Base-by-base conservation (phyloP, 2,888 invertebrate species). In the Agrypnus murinus region DNA sequence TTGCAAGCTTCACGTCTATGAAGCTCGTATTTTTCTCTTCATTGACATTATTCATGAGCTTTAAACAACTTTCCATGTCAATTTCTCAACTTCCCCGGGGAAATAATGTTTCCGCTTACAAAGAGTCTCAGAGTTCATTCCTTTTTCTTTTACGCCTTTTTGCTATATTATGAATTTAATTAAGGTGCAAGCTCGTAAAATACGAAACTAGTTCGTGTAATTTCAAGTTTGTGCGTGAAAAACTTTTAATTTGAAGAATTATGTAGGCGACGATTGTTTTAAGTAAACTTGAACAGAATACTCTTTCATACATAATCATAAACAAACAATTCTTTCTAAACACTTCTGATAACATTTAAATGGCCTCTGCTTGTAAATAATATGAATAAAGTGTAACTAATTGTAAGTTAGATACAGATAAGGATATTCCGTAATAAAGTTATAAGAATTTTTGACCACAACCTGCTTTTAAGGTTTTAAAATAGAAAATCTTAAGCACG, bases 61-160 rank as follows among this genome's bases (percentile, higher is more conserved):
- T 77, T 78, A 80, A 80, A 81, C 77, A 80, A 81, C 78, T 81
- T 81, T 80, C 79, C 79, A 77, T 80, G 80, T 81, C 78, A 79
- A 77, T 79, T 79, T 77, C 77, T 71, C 77, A 68, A 73, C 74
- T 71, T 74, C 77, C 76, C 78, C 67, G 55, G 76, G 78, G 79
- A 78, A 79, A 79, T 77, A 78, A 76, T 71, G 69, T 68, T 72
- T 53, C 68, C 72, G 72, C 71, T 69, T 71, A 71, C 73, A 74
- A 74, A 75, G 75, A 75, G 71, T 71, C 63, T 67, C 58, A 64
- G n/a, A n/a, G 67, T 64, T 71, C 68, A 60, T 70, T 67, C 70
- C 69, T 67, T 71, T 71, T 58, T 62, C 65, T 72, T 76, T 76
- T 72, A 74, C 72, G 71, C 65, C 73, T 74, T 76, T 73, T 77